Percentiles rank a stretch among this genome's conserved stretches.
These are phyloP conservation scores for Speoplatyrhinus poulsoni DNA, from an alignment of 2,113 vertebrate species.

Conservation along the genomic window DNA sequence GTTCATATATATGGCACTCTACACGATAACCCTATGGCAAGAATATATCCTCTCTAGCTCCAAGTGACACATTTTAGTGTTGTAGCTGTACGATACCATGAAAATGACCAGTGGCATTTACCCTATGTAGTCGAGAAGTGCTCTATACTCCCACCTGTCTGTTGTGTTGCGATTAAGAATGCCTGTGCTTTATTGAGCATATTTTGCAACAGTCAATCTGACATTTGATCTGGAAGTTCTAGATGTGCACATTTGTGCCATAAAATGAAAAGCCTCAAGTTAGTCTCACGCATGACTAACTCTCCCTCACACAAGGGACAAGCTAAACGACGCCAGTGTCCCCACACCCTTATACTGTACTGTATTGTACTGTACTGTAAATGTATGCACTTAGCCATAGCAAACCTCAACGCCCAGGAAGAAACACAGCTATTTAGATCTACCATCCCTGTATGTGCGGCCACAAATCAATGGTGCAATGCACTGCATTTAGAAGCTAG, in stretches of 20 bases:
- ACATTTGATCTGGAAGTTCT: conserved; percentile 19
- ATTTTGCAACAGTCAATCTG: conserved; percentile 23
- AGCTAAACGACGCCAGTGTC: conserved; percentile 14
- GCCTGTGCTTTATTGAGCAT: conserved; percentile 17
- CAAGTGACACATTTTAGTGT: neutral
- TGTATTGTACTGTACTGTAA: too few relatives aligned
- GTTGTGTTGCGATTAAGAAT: conserved; percentile 2
- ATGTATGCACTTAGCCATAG: neutral
- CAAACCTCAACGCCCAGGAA: conserved; percentile 15
- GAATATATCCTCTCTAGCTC: neutral
- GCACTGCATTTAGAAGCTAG: conserved; percentile 15
- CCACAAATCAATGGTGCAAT: conserved; percentile 26
- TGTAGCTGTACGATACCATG: neutral
- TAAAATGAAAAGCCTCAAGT: neutral
- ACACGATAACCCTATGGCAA: neutral
- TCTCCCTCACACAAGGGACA: neutral
- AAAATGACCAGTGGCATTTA: neutral
- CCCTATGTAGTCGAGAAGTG: conserved; percentile 1
- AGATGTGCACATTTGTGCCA: neutral
- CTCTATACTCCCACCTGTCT: conserved; percentile 7
- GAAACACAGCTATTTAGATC: conserved; percentile 16
- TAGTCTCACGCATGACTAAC: conserved; percentile 12
- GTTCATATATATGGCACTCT: neutral
- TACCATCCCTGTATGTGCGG: neutral
- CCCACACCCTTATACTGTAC: conserved; percentile 11